Conservation (phyloP, 2,888 invertebrate genomes). For the Caenorhabditis sp. region DNA sequence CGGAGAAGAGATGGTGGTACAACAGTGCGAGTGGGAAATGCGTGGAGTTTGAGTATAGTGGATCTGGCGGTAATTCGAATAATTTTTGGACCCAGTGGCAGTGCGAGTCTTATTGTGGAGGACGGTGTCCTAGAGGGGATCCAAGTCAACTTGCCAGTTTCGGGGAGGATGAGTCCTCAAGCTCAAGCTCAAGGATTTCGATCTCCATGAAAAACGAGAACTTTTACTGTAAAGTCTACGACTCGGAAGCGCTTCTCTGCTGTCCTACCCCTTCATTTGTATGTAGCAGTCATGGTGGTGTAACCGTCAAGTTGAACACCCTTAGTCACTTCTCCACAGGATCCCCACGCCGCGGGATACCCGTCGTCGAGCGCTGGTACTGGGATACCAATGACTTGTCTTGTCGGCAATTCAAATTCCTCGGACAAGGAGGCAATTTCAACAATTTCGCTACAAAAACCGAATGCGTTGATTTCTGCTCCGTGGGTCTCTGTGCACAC, state of each 20-base stretch:
- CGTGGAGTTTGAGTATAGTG: conserved; percentile 72
- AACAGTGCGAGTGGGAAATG: conserved; percentile 71
- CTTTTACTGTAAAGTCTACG: conserved; percentile 39
- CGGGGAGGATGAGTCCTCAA: no score
- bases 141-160: no score
- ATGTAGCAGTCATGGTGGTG: conserved; percentile 57
- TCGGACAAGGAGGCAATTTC: conserved; percentile 80
- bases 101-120: conserved; percentile 76
- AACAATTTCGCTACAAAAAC: conserved; percentile 76
- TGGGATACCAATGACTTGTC: conserved; percentile 67
- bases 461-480: conserved; percentile 75
- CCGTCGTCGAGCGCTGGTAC: conserved; percentile 62
- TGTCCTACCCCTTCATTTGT: conserved; percentile 57
- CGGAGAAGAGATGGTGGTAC: conserved; percentile 72
- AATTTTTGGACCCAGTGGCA: conserved; percentile 74
- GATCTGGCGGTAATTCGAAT: conserved; percentile 78
- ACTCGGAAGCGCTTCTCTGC: conserved; percentile 36
- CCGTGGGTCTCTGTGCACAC: conserved; percentile 52
- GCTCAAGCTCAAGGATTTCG: no score
- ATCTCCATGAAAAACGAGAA: not conserved
- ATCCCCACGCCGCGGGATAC: conserved; percentile 56
- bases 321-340: conserved; percentile 69
- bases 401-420: conserved; percentile 76
- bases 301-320: conserved; percentile 31
- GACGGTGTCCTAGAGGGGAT: conserved; percentile 46